Evolutionary conservation across 2,113 vertebrate species (phyloP), one percentile per base, ranked within the genome.

Genomic region (Actinemys pallida): DNA sequence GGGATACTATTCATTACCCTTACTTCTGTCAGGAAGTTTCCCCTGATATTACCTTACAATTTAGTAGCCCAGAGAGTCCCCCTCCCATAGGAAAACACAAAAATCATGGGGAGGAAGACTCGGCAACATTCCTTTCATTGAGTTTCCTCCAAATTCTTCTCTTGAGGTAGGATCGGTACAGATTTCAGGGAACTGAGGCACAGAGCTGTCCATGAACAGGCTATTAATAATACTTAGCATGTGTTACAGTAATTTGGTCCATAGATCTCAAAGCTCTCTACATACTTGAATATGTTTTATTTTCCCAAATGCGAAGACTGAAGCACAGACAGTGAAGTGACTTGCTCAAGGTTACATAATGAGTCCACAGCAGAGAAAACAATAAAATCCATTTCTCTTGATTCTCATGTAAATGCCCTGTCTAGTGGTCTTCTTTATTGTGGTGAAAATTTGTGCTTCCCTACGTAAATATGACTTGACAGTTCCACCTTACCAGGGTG

Each of bases 151-250:
- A 62, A 16, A 62, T 62, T 62, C 59, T 62, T 62, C 31, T 31
- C 29, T 80, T 87, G 39, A 80, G 29, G 83, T 75, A 94, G 45
- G 39, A 50, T 13, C 8, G 10, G 47, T 8, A 2, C 0, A 0
- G 69, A 42, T 42, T 10, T 25, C 39, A 29, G 8, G 25, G 22
- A 62, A 31, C 1, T 24, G 24, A 88, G 25, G 35, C 27, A 31
- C 0, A 0, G 56, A 87, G 19, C 5, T 59, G 1, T 17, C n/a
- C 79, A 80, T 27, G 29, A 19, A 5, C 0, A 62, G 72, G 16
- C 6, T 8, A 2, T 42, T 42, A 14, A n/a, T 57, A 13, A 8
- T 83, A 53, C 24, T 83, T 93, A 62, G 14, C 52, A 72, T 19
- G 10, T 69, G 19, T 29, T 86, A 10, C 75, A 76, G 39, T 3